Evolutionary conservation across 2,797 vertebrate species (phyloP).

Genomic region (Clarias pachynema): DNA sequence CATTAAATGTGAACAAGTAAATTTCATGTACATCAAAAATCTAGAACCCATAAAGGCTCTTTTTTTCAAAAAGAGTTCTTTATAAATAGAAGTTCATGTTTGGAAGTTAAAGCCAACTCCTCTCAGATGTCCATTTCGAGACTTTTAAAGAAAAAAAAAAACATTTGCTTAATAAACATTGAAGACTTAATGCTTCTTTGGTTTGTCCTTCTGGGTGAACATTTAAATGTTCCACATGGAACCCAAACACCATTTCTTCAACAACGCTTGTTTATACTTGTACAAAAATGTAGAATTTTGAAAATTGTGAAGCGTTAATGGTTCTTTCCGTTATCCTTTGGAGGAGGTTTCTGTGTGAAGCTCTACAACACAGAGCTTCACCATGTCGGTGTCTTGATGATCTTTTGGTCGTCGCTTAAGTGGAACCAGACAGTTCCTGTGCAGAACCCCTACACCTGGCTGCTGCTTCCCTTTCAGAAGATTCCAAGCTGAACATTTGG

Average conservation of each 20-base stretch:
- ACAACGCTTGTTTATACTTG: neutral
- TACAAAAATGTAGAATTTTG: neutral
- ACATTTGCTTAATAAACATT: too few relatives aligned
- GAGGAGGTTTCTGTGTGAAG: too few relatives aligned
- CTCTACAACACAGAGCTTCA: too few relatives aligned
- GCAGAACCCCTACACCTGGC: neutral
- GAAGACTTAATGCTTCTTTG: too few relatives aligned
- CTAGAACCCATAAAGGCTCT: neutral
- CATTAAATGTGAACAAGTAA: neutral
- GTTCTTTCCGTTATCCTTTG: too few relatives aligned
- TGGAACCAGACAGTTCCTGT: neutral
- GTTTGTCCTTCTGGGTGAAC: too few relatives aligned
- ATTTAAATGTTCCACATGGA: too few relatives aligned
- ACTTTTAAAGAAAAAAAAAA: too few relatives aligned
- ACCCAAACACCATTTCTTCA: neutral
- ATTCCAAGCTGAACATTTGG: neutral
- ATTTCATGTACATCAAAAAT: neutral
- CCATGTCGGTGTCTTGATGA: neutral
- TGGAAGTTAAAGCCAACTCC: neutral
- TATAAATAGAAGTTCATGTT: neutral
- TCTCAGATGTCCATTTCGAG: too few relatives aligned
- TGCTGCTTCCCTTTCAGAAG: neutral
- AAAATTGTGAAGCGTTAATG: neutral
- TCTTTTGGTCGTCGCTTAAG: neutral
- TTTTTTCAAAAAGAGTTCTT: neutral